Percentiles rank a stretch among this genome's conserved stretches.
phyloP scores from a whole-genome alignment of 1,140 invertebrate genomes.

The Leptoteleia sp. region DNA sequence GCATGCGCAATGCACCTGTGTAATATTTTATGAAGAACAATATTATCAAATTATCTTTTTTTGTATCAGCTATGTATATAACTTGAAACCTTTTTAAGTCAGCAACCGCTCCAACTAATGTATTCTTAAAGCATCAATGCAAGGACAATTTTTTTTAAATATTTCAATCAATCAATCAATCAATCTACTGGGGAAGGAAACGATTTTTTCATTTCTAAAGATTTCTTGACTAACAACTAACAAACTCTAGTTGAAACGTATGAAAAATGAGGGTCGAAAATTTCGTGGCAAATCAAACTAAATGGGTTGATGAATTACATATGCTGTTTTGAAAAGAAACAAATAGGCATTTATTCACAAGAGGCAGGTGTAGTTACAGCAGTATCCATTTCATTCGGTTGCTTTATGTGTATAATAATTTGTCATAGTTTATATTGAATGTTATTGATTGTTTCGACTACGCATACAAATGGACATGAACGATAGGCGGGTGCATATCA shows the following conservation, averaged over 20 bases:
- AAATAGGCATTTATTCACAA: conserved; percentile 81
- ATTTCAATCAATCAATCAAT: too few relatives aligned
- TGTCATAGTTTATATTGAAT: conserved; percentile 70
- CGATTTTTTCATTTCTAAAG: too few relatives aligned
- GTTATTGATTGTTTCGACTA: conserved; percentile 74
- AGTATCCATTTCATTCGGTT: conserved; percentile 75
- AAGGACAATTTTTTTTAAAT: conserved; percentile 3
- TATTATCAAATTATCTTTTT: not conserved
- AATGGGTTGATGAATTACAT: conserved; percentile 22
- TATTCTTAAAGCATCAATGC: conserved; percentile 5
- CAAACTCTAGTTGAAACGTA: too few relatives aligned
- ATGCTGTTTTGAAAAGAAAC: conserved; percentile 76
- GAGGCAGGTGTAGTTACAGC: conserved; percentile 80
- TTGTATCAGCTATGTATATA: not conserved
- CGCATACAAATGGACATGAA: conserved; percentile 77
- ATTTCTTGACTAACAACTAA: too few relatives aligned
- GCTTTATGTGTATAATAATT: conserved; percentile 72
- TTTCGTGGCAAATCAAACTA: not conserved
- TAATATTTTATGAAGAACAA: not conserved
- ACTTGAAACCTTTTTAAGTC: conserved; percentile 1
- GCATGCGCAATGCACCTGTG: not conserved
- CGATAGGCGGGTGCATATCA: conserved; percentile 71
- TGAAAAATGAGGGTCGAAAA: not conserved
- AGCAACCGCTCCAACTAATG: not conserved
- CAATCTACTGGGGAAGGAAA: too few relatives aligned